Evolutionary conservation across 2,888 invertebrate species (phyloP), one percentile per base, ranked within the genome.

Genomic region (Agriopis aurantiaria): DNA sequence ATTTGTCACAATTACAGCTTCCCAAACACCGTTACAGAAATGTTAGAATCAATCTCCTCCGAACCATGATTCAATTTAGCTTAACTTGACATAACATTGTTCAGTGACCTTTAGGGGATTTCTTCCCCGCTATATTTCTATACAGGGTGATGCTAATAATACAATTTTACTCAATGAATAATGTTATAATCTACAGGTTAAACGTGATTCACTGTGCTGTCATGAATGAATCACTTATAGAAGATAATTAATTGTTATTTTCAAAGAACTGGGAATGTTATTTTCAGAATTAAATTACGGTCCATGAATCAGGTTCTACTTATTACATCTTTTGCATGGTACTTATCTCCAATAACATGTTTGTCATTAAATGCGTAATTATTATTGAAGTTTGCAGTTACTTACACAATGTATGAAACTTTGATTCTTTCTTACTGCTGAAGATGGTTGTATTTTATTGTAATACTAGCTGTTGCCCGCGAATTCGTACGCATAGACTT

Each of bases 41-140:
- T 33, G 33, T 33, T 33, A 33, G 3, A 33, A 33, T 33, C 33
- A 33, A 12, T 12, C 46, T 46, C 10, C 10, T 12, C 5, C 12
- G 10, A 10, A 49, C 14, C n/a, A 8, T 14, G 3, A 48, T 46
- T 62, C 64, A 74, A 67, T 71, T 53, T 60, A 49, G 67, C 40
- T 58, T 66, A 65, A 68, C 71, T 68, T 70, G 59, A 63, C 53
- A 53, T 51, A 63, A 57, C 58, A 71, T 64, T 72, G 63, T 70
- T 64, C 73, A 66, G 57, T 75, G 76, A 78, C 78, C 76, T 76
- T 78, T 74, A 53, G 52, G 61, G 60, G 59, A 45, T 48, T 52
- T 58, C 46, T 61, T 49, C 59, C 55, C 51, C 41, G 51, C 61
- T 46, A 17, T 64, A 51, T 10, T 14, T 49, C 14, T 43, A 43